Conservation (phyloP, 2,888 invertebrate genomes). For the Cataglyphis cursor region DNA sequence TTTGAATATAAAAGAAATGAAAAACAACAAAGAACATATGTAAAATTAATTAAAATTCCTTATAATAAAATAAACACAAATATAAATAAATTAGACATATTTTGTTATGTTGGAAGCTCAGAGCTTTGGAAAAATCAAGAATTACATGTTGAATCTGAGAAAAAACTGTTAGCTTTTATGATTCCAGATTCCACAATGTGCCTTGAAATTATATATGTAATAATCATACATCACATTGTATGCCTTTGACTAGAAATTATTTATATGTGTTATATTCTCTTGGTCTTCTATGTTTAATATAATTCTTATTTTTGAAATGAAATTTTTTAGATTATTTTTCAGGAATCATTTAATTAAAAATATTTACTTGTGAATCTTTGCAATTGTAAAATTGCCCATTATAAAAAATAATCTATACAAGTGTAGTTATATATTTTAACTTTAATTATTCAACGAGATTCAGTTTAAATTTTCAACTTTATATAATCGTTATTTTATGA, state of each 20-base stretch:
- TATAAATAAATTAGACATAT: conserved; percentile 17
- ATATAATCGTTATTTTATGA: neutral
- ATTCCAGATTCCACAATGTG: neutral
- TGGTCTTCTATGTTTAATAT: neutral
- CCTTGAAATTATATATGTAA: neutral
- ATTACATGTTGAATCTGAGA: neutral
- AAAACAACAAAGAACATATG: neutral
- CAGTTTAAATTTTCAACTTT: neutral
- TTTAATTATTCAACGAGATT: neutral
- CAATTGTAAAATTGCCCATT: neutral
- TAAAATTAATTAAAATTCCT: neutral
- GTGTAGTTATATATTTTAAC: neutral
- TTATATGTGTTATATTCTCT: conserved; percentile 16
- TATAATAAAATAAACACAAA: conserved; percentile 10
- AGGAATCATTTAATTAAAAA: neutral
- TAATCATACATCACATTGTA: neutral
- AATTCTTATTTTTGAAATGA: neutral
- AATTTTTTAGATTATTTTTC: neutral
- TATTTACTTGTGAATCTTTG: neutral
- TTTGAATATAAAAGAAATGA: conserved; percentile 46
- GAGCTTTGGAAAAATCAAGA: neutral
- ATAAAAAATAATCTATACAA: neutral
- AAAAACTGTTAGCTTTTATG: neutral
- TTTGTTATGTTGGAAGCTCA: neutral
- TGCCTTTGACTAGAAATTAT: neutral